A percentile compares a stretch with the other conserved stretches of the same genome.
Evolutionary conservation across 2,113 vertebrate genomes (phyloP).

Genomic region (Laticauda laticaudata): DNA sequence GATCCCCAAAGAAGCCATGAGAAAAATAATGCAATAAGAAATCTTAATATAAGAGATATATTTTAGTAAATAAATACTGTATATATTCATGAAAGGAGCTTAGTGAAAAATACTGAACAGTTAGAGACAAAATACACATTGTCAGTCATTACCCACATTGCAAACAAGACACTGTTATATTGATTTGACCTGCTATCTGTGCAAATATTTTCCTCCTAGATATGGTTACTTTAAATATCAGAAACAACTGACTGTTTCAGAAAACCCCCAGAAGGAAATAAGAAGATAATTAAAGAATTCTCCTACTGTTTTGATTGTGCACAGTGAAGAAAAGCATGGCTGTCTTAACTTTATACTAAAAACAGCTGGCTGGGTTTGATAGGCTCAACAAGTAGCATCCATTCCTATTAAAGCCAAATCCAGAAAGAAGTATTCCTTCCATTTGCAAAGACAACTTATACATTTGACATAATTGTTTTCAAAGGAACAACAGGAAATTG

Average conservation of each 20-base stretch:
- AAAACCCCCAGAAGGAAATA: not conserved
- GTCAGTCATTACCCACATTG: constrained; percentile 45
- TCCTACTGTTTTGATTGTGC: constrained; percentile 9
- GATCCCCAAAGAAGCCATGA: not conserved
- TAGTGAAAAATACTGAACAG: constrained; percentile 34
- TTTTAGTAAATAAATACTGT: not conserved
- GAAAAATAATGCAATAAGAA: not conserved
- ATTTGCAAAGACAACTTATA: not conserved
- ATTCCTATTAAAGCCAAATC: not conserved
- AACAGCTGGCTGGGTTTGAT: constrained; percentile 40
- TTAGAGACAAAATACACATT: constrained; percentile 51
- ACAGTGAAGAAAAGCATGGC: constrained; percentile 41
- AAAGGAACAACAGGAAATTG: constrained; percentile 15
- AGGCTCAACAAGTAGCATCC: constrained; percentile 14
- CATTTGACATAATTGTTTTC: not conserved
- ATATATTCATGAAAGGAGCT: constrained; percentile 15
- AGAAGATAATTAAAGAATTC: not conserved
- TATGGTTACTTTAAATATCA: not conserved
- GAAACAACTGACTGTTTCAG: not conserved
- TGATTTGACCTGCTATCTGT: constrained; percentile 41
- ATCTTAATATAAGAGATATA: not conserved
- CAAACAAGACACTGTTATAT: constrained; percentile 49
- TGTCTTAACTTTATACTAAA: constrained; percentile 49
- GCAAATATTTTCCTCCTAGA: not conserved
- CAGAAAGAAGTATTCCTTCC: not conserved